Evolutionary conservation across 2,888 invertebrate genomes (phyloP), one percentile per base, ranked within the genome.

Genomic region (Drosophila suboccidentalis): DNA sequence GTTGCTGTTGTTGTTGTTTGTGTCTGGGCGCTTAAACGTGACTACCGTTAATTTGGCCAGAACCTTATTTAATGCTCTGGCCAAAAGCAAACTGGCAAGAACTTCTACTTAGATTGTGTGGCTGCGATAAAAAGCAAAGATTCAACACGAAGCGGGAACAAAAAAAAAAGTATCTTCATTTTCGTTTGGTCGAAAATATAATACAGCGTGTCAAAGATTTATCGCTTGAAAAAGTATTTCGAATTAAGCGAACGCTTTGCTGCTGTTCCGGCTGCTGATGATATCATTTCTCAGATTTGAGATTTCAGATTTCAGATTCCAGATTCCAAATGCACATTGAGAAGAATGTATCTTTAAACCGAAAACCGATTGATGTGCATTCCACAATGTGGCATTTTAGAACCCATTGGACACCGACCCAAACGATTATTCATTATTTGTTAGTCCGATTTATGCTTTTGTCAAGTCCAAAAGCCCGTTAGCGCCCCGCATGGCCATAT

Each of bases 1-100:
- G 66, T 22, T 34, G 10, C 51, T 47, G 43, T 19, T 65, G 60
- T 64, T 41, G 68, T 80, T 82, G 74, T 78, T 57, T 80, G 80
- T 62, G 51, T 80, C 68, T 78, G 61, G 71, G 50, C 72, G 71
- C 84, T 81, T 78, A 78, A 75, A 78, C 83, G 83, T 84, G 83
- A 84, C 83, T 84, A 84, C 87, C 83, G 87, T 84, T 84, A 87
- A 84, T 84, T 84, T 85, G 82, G 82, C 64, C 82, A 77, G 78
- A 78, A 74, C 78, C 78, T 75, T 79, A 79, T 74, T 78, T 74
- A 78, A 78, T 68, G 60, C 75, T 72, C 73, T 57, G 73, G 75
- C 72, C 51, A 62, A 71, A 53, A 63, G 63, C 47, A 49, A 55
- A 71, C 70, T 59, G 39, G 32, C 67, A 59, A 73, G 63, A 78